Evolutionary conservation across 2,113 vertebrate species (phyloP), one percentile per base, ranked within the genome.

Genomic region (Mobula hypostoma): DNA sequence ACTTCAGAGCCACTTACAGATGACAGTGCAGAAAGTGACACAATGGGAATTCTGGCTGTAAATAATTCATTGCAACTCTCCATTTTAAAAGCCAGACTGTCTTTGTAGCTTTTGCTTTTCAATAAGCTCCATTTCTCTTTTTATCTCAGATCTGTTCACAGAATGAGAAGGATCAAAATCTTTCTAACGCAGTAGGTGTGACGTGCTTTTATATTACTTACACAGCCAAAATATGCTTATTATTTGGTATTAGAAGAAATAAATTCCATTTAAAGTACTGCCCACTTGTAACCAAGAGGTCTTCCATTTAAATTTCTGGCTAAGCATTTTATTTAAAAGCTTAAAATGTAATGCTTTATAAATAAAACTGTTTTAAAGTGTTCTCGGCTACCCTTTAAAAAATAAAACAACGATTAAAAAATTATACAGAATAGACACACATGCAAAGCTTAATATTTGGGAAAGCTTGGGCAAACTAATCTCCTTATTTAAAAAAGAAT

Each of bases 1-100:
- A 87, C 58, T 87, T 87, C 83, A 63, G 56, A 63, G 56, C 58
- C 83, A 87, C 83, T 87, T 87, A 87, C 24, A 29, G 56, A 87
- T n/a, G 58, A 63, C 56, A 87, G 56, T n/a, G 27, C 21, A 83
- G 8, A 87, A 63, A 87, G 83, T 63, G 83, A 63, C 58, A n/a
- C 56, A n/a, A 14, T 63, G 56, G 83, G 56, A 14, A 87, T 87
- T 87, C 83, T 63, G 24, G 58, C 58, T 63, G 58, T 63, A 87
- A 63, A 63, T 63, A 87, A 87, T 58, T 63, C 83, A 87, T n/a
- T 87, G 56, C 58, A 29, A 0, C 27, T 87, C 27, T 87, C 58
- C 56, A 27, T 85, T 85, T 77, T 63, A 87, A 63, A 87, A 87
- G 58, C 29, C 83, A 87, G 58, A 87, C 56, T 63, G 15, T 56